Percentiles rank a stretch among this genome's conserved stretches.
Conservation (phyloP, 2,113 vertebrate genomes). For the Todiramphus chloris region DNA sequence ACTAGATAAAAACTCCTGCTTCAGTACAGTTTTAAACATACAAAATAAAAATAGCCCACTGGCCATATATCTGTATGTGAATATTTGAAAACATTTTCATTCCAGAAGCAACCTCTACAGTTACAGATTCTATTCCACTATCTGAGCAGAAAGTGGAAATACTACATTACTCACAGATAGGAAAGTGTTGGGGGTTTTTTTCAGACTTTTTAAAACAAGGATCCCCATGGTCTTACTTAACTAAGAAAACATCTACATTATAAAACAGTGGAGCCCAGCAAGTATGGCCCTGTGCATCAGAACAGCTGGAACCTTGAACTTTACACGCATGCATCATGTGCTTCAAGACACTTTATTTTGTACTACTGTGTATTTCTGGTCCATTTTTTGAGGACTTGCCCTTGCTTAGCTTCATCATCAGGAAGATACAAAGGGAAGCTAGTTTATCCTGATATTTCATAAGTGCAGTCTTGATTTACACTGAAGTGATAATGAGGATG, state of each 20-base stretch:
- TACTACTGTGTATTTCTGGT: not conserved
- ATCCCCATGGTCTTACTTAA: not conserved
- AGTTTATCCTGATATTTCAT: not conserved
- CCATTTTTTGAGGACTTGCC: not conserved
- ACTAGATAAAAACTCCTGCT: not conserved
- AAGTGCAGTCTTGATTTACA: not conserved
- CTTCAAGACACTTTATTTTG: not conserved
- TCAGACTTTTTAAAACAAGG: not conserved
- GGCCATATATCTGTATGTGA: not conserved
- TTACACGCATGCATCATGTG: fast-evolving
- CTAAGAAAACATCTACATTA: not conserved
- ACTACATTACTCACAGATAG: not conserved
- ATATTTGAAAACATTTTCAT: not conserved
- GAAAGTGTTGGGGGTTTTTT: fast-evolving
- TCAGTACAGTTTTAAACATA: not conserved
- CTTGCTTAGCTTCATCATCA: not conserved
- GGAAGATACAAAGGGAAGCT: not conserved
- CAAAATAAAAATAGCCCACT: not conserved
- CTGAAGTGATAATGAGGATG: not conserved
- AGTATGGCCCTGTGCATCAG: not conserved
- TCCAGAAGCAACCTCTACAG: not conserved
- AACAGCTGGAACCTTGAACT: not conserved
- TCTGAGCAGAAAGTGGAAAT: not conserved
- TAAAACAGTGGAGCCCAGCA: not conserved
- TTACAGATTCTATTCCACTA: not conserved